Conservation (phyloP, 2,113 vertebrate genomes). For the Carassius auratus region DNA sequence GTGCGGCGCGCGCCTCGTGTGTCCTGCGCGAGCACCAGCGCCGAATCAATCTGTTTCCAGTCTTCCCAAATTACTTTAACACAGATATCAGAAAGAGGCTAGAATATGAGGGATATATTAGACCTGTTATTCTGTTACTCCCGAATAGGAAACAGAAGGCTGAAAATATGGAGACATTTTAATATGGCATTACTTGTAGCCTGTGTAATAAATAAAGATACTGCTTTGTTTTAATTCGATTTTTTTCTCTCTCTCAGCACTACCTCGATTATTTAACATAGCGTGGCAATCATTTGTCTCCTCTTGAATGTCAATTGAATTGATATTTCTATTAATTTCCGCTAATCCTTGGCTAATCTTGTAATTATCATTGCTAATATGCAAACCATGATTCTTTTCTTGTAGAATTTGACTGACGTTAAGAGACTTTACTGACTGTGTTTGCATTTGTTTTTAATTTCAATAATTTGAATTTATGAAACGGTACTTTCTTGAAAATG, state of each 20-base stretch:
- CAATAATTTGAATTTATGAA: background rate
- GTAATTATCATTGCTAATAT: background rate
- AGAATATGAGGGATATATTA: background rate
- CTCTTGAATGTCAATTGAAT: background rate
- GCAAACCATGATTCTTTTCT: too few relatives aligned
- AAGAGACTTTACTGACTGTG: background rate
- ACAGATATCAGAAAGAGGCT: background rate
- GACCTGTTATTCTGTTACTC: too few relatives aligned
- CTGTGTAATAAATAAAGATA: background rate
- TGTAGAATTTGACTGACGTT: background rate
- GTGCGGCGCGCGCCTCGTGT: constrained; percentile 35
- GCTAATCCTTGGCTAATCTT: background rate
- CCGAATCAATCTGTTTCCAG: background rate
- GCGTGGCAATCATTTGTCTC: background rate
- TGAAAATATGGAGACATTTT: background rate
- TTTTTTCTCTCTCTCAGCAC: background rate
- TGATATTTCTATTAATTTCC: background rate
- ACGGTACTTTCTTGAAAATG: background rate
- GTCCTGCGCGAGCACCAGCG: constrained; percentile 19
- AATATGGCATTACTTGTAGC: background rate
- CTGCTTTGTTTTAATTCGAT: background rate
- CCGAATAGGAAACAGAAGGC: background rate
- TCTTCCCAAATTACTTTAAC: background rate
- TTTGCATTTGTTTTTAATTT: background rate
- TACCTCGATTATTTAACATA: background rate